Percentiles rank a stretch among this genome's conserved stretches.
Conservation (phyloP, 1,140 invertebrate genomes). For the Asobara japonica region DNA sequence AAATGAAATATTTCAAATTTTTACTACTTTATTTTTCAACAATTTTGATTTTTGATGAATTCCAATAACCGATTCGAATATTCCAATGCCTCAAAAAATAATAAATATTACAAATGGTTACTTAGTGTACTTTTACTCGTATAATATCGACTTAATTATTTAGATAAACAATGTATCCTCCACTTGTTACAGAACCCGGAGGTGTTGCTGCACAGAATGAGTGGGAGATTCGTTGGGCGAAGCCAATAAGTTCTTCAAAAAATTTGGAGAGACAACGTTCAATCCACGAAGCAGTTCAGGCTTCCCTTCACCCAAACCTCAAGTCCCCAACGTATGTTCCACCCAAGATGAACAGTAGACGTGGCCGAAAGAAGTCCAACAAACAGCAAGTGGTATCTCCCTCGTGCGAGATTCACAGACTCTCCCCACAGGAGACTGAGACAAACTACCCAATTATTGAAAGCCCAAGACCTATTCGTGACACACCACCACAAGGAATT, state of each 20-base stretch:
- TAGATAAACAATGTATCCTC: no score
- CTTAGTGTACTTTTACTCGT: no score
- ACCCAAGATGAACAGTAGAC: background rate
- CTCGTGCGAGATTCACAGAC: background rate
- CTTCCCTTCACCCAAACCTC: background rate
- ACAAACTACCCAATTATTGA: background rate
- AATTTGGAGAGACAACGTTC: conserved; percentile 52
- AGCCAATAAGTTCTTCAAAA: conserved; percentile 58
- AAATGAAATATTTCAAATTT: conserved; percentile 20
- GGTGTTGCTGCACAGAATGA: conserved; percentile 48
- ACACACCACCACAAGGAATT: background rate
- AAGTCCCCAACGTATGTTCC: background rate
- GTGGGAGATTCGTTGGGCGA: conserved; percentile 63
- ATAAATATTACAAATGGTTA: background rate
- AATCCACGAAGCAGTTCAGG: conserved; percentile 51
- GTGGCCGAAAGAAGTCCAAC: background rate
- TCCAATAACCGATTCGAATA: no score
- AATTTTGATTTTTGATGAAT: conserved; percentile 2
- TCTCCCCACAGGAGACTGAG: background rate
- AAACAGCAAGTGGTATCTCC: background rate
- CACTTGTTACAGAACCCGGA: conserved; percentile 43
- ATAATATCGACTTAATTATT: conserved; percentile 20
- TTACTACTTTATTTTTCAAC: background rate
- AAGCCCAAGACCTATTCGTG: background rate
- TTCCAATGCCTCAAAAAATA: background rate